phyloP scores from a whole-genome alignment of 1,140 invertebrate species.

The Drosophila parabipectinata region DNA sequence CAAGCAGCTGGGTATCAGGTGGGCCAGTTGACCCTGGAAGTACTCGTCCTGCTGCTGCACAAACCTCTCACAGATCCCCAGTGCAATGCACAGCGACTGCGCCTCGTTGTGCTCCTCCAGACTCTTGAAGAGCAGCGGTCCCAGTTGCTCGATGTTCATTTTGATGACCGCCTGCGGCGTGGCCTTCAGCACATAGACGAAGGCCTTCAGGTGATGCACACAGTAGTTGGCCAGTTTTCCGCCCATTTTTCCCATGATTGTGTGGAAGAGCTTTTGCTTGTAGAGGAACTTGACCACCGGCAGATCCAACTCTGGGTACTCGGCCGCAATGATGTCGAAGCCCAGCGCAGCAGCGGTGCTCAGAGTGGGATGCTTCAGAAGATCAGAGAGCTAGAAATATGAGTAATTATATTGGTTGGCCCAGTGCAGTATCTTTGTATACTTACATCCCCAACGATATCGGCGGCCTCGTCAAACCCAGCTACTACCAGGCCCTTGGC shows the following conservation, averaged over 20 bases:
- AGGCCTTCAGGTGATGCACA: constrained; percentile 86
- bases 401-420: not conserved
- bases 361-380: constrained; percentile 76
- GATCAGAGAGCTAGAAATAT: constrained; percentile 63
- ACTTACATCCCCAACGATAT: constrained; percentile 77
- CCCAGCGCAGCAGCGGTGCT: constrained; percentile 61
- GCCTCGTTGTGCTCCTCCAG: constrained; percentile 86
- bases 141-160: constrained; percentile 87
- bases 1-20: constrained; percentile 88
- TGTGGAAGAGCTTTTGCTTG: constrained; percentile 87
- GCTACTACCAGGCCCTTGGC: constrained; percentile 72
- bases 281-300: constrained; percentile 84
- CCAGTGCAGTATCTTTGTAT: not conserved
- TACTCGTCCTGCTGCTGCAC: constrained; percentile 85
- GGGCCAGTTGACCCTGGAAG: constrained; percentile 86
- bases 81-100: constrained; percentile 86
- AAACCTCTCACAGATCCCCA: constrained; percentile 86
- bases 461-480: constrained; percentile 69
- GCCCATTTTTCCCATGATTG: constrained; percentile 84
- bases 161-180: constrained; percentile 87
- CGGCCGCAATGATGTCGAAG: constrained; percentile 76
- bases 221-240: constrained; percentile 84
- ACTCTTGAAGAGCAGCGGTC: constrained; percentile 88
- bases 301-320: constrained; percentile 76
- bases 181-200: constrained; percentile 87